Conservation (phyloP, 2,113 vertebrate species). For the Gila orcuttii region DNA sequence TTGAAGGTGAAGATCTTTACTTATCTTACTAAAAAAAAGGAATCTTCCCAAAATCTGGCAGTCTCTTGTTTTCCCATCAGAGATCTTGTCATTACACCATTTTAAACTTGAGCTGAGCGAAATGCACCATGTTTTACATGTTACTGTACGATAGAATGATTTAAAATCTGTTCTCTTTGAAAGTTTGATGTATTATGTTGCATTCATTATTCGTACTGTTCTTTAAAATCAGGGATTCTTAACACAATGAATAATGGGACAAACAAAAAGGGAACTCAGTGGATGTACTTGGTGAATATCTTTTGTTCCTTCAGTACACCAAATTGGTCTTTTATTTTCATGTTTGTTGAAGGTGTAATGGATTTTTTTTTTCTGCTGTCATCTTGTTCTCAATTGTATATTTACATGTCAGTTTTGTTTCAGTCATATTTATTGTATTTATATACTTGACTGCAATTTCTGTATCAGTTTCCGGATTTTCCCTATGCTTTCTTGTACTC, state of each 20-base stretch:
- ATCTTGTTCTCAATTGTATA: slow-evolving; percentile 21
- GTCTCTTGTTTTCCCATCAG: not conserved
- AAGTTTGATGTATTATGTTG: slow-evolving; percentile 12
- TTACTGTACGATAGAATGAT: not conserved
- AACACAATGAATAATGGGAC: slow-evolving; percentile 16
- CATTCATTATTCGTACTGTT: slow-evolving; percentile 37
- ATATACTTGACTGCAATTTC: slow-evolving; percentile 23
- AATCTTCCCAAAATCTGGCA: not conserved
- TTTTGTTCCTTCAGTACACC: slow-evolving; percentile 33
- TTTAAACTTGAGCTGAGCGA: slow-evolving; percentile 22
- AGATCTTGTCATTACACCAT: not conserved
- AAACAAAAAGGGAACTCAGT: slow-evolving; percentile 17
- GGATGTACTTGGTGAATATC: slow-evolving; percentile 1
- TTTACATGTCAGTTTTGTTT: slow-evolving; percentile 47
- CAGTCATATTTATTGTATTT: slow-evolving; percentile 60
- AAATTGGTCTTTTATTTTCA: slow-evolving; percentile 37
- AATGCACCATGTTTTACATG: slow-evolving; percentile 23
- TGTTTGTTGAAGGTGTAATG: slow-evolving; percentile 34
- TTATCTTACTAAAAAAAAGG: not conserved
- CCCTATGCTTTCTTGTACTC: slow-evolving; percentile 34
- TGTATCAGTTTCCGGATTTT: slow-evolving; percentile 43
- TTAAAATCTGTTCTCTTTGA: not conserved
- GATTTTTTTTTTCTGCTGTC: slow-evolving; percentile 18
- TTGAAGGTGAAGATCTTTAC: slow-evolving; percentile 3
- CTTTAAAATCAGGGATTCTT: slow-evolving; percentile 58